A percentile compares a stretch with the other conserved stretches of the same genome.
Evolutionary conservation across 2,113 vertebrate species (phyloP).

Genomic region (Lagopus muta): DNA sequence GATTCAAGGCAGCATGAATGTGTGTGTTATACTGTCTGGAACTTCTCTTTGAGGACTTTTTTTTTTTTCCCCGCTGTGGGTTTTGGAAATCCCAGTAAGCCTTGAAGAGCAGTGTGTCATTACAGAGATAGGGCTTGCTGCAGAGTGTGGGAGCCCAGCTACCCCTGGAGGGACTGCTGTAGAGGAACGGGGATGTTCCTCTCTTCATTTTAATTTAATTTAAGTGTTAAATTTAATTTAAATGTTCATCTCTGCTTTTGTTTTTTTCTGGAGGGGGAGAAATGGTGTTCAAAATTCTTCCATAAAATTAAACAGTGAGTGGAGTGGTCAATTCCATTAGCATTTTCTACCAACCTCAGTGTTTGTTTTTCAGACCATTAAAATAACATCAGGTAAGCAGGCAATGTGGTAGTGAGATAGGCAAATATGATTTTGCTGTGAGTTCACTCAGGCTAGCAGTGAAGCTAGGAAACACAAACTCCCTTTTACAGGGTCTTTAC

Average conservation of each 20-base stretch:
- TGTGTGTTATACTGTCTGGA: background rate
- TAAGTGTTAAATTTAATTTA: too few relatives aligned
- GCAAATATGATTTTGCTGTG: background rate
- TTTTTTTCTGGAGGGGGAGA: background rate
- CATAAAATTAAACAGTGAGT: background rate
- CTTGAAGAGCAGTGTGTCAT: background rate
- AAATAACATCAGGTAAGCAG: background rate
- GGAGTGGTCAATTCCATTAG: background rate
- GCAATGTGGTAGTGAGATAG: background rate
- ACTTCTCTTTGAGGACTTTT: background rate
- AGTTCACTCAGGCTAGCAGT: background rate
- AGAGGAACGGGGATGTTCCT: background rate
- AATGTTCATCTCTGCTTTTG: background rate
- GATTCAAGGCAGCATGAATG: background rate
- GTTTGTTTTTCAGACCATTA: background rate
- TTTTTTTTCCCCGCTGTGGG: background rate
- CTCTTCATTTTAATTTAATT: background rate
- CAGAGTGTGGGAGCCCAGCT: background rate
- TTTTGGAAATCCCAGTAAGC: background rate
- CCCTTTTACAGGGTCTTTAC: background rate
- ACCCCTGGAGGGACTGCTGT: rapidly evolving
- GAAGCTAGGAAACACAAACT: background rate
- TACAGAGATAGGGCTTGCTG: background rate
- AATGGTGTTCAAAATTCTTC: background rate
- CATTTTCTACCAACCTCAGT: background rate